Conservation (phyloP, 2,113 vertebrate species). For the Brachirus orientalis region DNA sequence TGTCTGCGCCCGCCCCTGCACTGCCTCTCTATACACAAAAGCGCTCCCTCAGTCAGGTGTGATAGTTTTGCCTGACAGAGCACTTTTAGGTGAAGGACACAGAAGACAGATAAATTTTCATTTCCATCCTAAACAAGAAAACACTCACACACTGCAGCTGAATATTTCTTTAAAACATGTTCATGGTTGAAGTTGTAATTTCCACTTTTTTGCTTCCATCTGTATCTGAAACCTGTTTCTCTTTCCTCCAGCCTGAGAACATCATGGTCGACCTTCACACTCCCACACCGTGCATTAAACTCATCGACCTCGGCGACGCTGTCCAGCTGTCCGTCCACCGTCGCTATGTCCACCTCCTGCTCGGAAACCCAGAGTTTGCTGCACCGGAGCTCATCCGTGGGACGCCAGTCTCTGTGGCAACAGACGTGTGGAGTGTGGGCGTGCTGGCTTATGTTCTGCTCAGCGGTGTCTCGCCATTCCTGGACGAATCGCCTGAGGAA, state of each 20-base stretch:
- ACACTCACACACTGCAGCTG: too few relatives aligned
- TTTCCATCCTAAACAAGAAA: too few relatives aligned
- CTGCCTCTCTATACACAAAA: too few relatives aligned
- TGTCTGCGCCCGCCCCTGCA: too few relatives aligned
- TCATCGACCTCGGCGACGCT: constrained; percentile 94
- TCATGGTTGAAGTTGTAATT: background rate
- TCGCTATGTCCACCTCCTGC: constrained; percentile 91
- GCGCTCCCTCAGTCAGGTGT: too few relatives aligned
- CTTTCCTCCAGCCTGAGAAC: constrained; percentile 90
- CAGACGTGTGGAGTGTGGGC: constrained; percentile 94
- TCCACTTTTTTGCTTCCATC: too few relatives aligned
- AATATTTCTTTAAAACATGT: too few relatives aligned
- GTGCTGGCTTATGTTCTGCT: constrained; percentile 94
- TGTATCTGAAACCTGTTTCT: too few relatives aligned
- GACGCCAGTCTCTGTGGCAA: constrained; percentile 90
- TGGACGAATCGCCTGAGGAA: constrained; percentile 97
- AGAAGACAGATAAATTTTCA: too few relatives aligned
- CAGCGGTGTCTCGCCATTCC: constrained; percentile 95
- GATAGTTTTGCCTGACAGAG: too few relatives aligned
- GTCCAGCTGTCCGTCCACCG: constrained; percentile 91
- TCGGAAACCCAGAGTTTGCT: constrained; percentile 95
- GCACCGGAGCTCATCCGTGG: constrained; percentile 96
- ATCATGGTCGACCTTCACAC: constrained; percentile 92
- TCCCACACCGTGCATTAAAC: constrained; percentile 89
- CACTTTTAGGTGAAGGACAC: too few relatives aligned